Base-by-base conservation (phyloP, 2,888 invertebrate genomes). In the Platerodrilus igneus region DNA sequence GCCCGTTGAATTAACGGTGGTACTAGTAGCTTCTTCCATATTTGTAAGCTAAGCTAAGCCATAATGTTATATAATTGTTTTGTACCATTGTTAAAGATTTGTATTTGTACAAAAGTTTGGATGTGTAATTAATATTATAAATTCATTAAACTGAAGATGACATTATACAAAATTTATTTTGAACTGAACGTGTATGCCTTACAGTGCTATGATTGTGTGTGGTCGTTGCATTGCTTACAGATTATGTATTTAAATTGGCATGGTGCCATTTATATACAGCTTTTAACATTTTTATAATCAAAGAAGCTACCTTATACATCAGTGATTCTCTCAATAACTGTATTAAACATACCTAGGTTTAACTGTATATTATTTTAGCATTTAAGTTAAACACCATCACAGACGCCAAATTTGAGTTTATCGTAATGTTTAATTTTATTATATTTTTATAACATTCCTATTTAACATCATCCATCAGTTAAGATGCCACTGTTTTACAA, bases 121-220 rank as follows among this genome's bases (percentile, higher is more conserved):
- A n/a, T n/a, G n/a, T n/a, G n/a, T n/a, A n/a, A n/a, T n/a, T n/a
- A n/a, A n/a, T n/a, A n/a, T n/a, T n/a, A n/a, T n/a, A n/a, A n/a
- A n/a, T n/a, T n/a, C n/a, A n/a, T n/a, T n/a, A n/a, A n/a, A n/a
- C n/a, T n/a, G 37, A 42, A 21, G 32, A 32, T 37, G 25, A 37
- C 22, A 34, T 25, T 22, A 25, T 27, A 37, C 34, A 14, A 37
- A 37, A 28, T 34, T 42, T 42, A 34, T 38, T 40, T 35, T 45
- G 35, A 26, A 32, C 35, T 36, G 29, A 40, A 45, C 37, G 32
- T 40, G 40, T 45, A 40, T 45, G 44, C 44, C 44, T 45, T 45
- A 45, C 39, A 45, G 44, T 45, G 44, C 44, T 40, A 45, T 45
- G 36, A n/a, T n/a, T n/a, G n/a, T n/a, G n/a, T n/a, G n/a, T n/a